A percentile compares a stretch with the other conserved stretches of the same genome.
phyloP scores from a whole-genome alignment of 2,113 vertebrate genomes.

The Hippoglossus stenolepis region DNA sequence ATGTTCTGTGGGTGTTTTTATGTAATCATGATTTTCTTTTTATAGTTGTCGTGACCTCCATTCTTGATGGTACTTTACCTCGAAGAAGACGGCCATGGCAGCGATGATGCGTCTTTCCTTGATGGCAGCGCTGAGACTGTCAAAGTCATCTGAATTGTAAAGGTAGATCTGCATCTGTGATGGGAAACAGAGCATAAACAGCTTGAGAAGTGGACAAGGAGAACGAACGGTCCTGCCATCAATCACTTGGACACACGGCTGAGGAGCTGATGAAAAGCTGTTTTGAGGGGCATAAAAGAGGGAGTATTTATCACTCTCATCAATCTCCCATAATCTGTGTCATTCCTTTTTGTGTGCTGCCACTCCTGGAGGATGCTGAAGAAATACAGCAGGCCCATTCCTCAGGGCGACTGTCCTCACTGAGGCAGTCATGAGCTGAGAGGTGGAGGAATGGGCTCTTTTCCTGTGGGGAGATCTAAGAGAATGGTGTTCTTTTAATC shows the following conservation, averaged over 20 bases:
- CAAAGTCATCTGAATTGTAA: slow-evolving; percentile 98
- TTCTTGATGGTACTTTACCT: slow-evolving; percentile 85
- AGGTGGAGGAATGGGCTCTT: slow-evolving; percentile 31
- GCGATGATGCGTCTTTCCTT: slow-evolving; percentile 93
- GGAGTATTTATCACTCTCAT: slow-evolving; percentile 78
- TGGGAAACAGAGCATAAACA: slow-evolving; percentile 71
- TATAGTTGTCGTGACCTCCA: slow-evolving; percentile 26
- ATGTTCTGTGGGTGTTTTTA: background rate
- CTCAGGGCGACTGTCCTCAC: slow-evolving; percentile 61
- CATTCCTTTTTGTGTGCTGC: slow-evolving; percentile 76
- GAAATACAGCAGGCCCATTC: slow-evolving; percentile 65
- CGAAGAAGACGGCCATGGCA: slow-evolving; percentile 96
- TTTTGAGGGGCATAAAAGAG: slow-evolving; percentile 76
- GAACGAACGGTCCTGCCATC: slow-evolving; percentile 57
- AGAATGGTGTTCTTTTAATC: slow-evolving; percentile 70
- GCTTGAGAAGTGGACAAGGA: slow-evolving; percentile 74
- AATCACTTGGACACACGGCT: slow-evolving; percentile 70
- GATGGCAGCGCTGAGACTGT: slow-evolving; percentile 93
- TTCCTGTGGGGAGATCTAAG: slow-evolving; percentile 60
- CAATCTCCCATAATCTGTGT: slow-evolving; percentile 80
- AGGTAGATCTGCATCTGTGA: slow-evolving; percentile 99
- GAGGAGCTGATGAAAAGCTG: slow-evolving; percentile 76
- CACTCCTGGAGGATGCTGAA: slow-evolving; percentile 66
- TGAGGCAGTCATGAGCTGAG: slow-evolving; percentile 35
- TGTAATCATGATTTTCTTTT: background rate